Percentiles rank a stretch among this genome's conserved stretches.
Conservation (phyloP, 2,113 vertebrate species). For the Hyperoodon ampullatus region DNA sequence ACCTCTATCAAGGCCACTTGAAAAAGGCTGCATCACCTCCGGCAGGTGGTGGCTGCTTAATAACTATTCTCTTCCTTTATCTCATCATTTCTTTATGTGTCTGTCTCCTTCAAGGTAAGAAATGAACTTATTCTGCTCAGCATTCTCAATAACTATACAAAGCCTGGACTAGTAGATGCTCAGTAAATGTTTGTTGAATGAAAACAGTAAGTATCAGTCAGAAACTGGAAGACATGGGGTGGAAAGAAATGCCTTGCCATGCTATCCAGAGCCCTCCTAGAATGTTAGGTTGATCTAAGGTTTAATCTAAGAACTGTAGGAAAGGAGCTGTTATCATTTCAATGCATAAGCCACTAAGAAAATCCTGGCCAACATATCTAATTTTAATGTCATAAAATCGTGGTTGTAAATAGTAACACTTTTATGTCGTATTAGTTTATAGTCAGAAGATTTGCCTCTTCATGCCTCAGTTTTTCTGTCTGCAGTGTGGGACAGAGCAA, state of each 20-base stretch:
- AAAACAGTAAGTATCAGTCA: background rate
- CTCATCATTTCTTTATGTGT: background rate
- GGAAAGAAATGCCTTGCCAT: background rate
- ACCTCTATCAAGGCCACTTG: background rate
- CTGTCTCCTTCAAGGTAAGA: background rate
- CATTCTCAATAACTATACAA: background rate
- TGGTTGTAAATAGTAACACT: background rate
- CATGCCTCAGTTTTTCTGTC: constrained; percentile 53
- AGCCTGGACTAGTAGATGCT: background rate
- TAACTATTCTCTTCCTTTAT: background rate
- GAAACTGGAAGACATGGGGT: background rate
- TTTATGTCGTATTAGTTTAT: background rate
- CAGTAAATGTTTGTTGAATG: constrained; percentile 7
- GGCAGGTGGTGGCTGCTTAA: background rate
- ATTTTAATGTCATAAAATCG: background rate
- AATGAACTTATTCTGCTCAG: background rate
- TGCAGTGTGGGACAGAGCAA: constrained; percentile 37
- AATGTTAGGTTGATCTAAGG: background rate
- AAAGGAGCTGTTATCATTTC: background rate
- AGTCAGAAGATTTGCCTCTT: background rate
- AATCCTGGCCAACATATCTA: background rate
- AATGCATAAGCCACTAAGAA: background rate
- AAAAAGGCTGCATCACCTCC: background rate
- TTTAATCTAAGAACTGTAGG: background rate
- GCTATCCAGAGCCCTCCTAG: background rate